Percentiles rank a stretch among this genome's conserved stretches.
Conservation (phyloP, 2,888 invertebrate species). For the Rhingia campestris region DNA sequence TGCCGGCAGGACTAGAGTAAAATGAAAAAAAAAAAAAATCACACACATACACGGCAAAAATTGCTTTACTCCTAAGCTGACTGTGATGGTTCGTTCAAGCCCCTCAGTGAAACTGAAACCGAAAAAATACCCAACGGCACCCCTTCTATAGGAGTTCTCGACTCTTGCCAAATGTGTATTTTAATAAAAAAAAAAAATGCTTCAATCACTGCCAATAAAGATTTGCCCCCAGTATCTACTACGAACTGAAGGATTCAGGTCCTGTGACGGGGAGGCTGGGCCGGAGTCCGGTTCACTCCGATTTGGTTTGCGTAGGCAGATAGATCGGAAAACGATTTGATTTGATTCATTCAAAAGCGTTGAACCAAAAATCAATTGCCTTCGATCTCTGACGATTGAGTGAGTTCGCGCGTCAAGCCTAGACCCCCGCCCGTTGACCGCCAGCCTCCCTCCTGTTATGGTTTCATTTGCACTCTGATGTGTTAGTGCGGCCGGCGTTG, state of each 20-base stretch:
- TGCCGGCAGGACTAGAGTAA: background rate
- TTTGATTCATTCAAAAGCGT: constrained; percentile 74
- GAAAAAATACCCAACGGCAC: constrained; percentile 43
- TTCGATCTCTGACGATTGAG: constrained; percentile 74
- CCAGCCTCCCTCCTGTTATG: constrained; percentile 36
- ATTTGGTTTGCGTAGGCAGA: constrained; percentile 65
- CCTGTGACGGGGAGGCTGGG: constrained; percentile 36
- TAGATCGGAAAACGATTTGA: constrained; percentile 74
- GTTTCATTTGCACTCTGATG: constrained; percentile 62
- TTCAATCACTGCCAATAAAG: constrained; percentile 74
- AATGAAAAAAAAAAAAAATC: background rate
- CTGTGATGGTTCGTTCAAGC: constrained; percentile 23
- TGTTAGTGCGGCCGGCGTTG: constrained; percentile 56
- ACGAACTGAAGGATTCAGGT: background rate
- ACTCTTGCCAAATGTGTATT: constrained; percentile 63
- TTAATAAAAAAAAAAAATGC: constrained; percentile 68
- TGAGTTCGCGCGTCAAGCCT: constrained; percentile 57
- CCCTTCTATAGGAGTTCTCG: constrained; percentile 11
- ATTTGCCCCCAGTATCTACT: constrained; percentile 37
- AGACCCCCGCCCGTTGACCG: background rate
- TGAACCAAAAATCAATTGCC: constrained; percentile 74
- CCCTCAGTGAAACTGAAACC: constrained; percentile 63
- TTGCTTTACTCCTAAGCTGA: constrained; percentile 59
- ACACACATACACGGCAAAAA: constrained; percentile 22
- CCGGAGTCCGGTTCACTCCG: background rate